Evolutionary conservation across 1,140 invertebrate genomes (phyloP), one percentile per base, ranked within the genome.

Genomic region (Yoshiicerus persimilis): DNA sequence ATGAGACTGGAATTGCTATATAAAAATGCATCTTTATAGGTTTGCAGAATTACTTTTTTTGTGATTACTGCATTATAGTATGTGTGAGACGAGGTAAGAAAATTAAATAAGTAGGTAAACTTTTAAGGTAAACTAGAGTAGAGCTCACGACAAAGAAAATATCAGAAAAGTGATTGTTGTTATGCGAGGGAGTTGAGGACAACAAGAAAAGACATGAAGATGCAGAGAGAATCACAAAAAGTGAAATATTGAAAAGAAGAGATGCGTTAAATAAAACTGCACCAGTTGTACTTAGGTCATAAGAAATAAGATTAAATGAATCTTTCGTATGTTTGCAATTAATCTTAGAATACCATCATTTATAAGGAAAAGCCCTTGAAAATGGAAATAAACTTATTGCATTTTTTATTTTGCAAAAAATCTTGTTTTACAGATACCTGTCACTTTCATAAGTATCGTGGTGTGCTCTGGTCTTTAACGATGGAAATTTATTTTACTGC

Each of bases 151-250:
- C 34, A n/a, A 80, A 80, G 30, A 36, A 36, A 32, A 36, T n/a
- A n/a, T 80, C 23, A 4, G 30, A 80, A 80, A 80, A 80, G 75
- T 80, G 75, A 80, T 80, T 80, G 75, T 80, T 80, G 34, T 80
- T 34, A 34, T 80, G 75, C 38, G 20, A 80, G 75, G 75, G 16
- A 70, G 75, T 36, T 36, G 30, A 30, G 25, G 25, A 30, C 66
- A 32, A 70, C 25, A 66, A 66, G 64, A 30, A 2, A 41, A 27
- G 25, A 30, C 27, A 20, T 27, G 23, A 23, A 70, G 3, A 10
- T 13, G n/a, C 25, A 27, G 4, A 4, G 4, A 70, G 11, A 30
- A 10, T 30, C 9, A 32, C 25, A 32, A 16, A 30, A 70, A 32
- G 64, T 27, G 25, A 70, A 13, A 32, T 30, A 70, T 32, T 70